Conservation (phyloP, 2,888 invertebrate species). For the Dynastes tityus region DNA sequence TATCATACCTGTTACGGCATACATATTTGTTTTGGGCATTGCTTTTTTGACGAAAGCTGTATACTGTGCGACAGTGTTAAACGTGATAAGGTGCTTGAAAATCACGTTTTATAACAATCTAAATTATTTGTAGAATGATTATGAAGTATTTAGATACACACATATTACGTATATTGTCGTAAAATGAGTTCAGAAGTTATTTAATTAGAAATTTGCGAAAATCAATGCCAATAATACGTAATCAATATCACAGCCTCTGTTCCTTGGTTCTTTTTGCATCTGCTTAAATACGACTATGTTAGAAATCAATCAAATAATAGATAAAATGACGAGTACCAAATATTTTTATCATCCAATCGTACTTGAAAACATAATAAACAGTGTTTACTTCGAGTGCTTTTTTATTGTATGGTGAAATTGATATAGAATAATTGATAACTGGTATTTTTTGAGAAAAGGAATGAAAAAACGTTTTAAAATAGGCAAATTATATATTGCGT, state of each 20-base stretch:
- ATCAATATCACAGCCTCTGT: neutral
- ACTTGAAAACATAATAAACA: neutral
- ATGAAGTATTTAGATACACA: neutral
- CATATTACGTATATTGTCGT: neutral
- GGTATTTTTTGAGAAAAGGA: neutral
- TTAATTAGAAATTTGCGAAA: neutral
- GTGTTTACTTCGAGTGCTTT: neutral
- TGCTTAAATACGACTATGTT: no score
- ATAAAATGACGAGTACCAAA: neutral
- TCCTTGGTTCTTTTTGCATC: no score
- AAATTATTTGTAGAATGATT: constrained; percentile 1
- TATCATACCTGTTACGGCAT: no score
- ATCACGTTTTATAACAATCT: neutral
- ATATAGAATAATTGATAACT: neutral
- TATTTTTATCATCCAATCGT: neutral
- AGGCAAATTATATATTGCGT: neutral
- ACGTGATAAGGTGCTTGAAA: neutral
- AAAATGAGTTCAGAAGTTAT: neutral
- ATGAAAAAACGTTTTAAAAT: neutral
- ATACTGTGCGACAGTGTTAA: neutral
- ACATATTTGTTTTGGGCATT: no score
- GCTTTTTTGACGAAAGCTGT: neutral
- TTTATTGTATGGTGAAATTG: neutral
- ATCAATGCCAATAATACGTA: neutral
- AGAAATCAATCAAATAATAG: neutral